Percentiles rank a stretch among this genome's conserved stretches.
Conservation (phyloP, 35 echinoderm and acorn worm genomes). For the Patiria miniata region DNA sequence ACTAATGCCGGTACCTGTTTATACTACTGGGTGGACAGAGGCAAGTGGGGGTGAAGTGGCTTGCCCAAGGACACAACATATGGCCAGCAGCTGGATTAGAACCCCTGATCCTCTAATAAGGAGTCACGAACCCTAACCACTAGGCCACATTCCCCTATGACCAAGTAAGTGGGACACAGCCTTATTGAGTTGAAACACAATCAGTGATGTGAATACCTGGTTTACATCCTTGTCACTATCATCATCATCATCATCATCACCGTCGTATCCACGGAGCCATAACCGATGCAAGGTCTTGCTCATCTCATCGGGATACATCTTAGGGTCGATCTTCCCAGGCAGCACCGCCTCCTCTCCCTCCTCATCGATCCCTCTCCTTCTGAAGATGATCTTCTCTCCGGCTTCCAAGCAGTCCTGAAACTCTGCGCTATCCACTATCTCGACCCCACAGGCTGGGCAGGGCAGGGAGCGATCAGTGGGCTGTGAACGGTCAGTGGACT, state of each 20-base stretch:
- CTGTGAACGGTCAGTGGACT: background rate
- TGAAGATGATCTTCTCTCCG: background rate
- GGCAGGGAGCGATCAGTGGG: background rate
- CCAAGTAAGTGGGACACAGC: too few species aligned
- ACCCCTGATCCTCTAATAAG: too few species aligned
- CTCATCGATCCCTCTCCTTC: background rate
- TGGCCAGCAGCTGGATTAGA: too few species aligned
- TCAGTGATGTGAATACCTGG: background rate
- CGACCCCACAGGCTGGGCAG: background rate
- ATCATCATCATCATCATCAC: background rate
- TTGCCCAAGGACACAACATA: too few species aligned
- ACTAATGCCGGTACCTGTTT: too few species aligned
- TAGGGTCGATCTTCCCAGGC: background rate
- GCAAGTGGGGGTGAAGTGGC: too few species aligned
- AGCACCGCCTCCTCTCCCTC: background rate
- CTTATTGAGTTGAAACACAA: too few species aligned
- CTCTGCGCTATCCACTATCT: background rate
- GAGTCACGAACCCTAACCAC: too few species aligned
- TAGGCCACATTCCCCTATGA: too few species aligned
- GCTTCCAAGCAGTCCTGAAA: background rate
- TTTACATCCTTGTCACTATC: background rate
- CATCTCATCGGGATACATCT: background rate
- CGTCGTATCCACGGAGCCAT: background rate
- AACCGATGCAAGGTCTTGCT: background rate
- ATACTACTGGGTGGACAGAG: too few species aligned